These are phyloP conservation scores for Nomada goodeniana DNA, from an alignment of 2,888 invertebrate genomes.

Conservation along the genomic window DNA sequence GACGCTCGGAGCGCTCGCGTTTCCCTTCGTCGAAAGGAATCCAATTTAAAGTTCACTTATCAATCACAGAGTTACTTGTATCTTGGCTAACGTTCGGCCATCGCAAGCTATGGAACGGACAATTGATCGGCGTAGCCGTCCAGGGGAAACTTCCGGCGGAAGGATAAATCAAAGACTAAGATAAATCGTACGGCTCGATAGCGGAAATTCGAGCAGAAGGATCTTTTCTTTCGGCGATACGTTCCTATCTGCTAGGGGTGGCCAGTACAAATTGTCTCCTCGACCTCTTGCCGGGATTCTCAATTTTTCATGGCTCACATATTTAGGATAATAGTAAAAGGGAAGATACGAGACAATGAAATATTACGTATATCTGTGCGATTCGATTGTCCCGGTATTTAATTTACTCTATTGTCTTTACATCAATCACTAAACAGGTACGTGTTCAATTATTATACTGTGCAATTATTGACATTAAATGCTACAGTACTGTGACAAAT, in stretches of 20 bases:
- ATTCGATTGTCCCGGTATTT: too few relatives aligned
- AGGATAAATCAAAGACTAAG: conserved; percentile 42
- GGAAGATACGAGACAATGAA: too few relatives aligned
- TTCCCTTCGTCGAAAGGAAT: conserved; percentile 37
- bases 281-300: too few relatives aligned
- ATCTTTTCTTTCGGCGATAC: conserved; percentile 18
- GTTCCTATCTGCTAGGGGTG: background rate
- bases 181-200: conserved; percentile 35
- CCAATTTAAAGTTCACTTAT: conserved; percentile 66
- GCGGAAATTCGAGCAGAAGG: conserved; percentile 5
- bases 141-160: background rate
- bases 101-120: conserved; percentile 16
- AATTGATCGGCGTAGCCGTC: conserved; percentile 43
- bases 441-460: too few relatives aligned
- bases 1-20: background rate
- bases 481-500: too few relatives aligned
- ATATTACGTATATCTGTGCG: too few relatives aligned
- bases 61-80: conserved; percentile 58
- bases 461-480: too few relatives aligned
- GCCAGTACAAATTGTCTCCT: too few relatives aligned
- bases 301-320: too few relatives aligned
- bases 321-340: too few relatives aligned
- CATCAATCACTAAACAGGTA: too few relatives aligned
- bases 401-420: too few relatives aligned
- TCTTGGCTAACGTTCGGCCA: conserved; percentile 44